phyloP scores from a whole-genome alignment of 2,113 vertebrate genomes.

The Hydropotes inermis region DNA sequence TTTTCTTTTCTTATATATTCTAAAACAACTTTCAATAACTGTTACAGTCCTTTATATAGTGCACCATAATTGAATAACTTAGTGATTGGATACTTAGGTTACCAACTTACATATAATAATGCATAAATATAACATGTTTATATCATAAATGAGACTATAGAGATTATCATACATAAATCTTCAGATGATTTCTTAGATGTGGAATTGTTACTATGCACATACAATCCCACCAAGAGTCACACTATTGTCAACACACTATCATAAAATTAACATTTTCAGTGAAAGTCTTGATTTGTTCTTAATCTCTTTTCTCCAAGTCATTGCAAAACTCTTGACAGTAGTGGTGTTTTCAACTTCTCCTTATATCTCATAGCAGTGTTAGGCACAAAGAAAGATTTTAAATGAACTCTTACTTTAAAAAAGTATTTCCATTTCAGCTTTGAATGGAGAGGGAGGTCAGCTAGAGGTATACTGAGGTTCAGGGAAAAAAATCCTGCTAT shows the following conservation, averaged over 20 bases:
- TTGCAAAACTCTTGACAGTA: neutral
- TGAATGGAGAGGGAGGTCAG: neutral
- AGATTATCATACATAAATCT: neutral
- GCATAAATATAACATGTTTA: neutral
- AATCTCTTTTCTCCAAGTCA: neutral
- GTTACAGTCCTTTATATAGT: neutral
- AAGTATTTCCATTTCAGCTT: neutral
- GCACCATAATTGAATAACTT: neutral
- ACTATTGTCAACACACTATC: neutral
- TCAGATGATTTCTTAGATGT: conserved; percentile 18
- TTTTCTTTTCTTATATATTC: neutral
- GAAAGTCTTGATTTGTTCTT: conserved; percentile 38
- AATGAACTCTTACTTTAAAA: conserved; percentile 40
- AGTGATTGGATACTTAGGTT: neutral
- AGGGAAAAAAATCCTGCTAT: neutral
- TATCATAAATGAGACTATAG: neutral
- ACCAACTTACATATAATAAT: conserved; percentile 21
- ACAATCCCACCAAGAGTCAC: neutral
- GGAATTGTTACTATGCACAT: neutral
- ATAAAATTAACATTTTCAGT: conserved; percentile 37
- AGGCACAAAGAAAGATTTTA: conserved; percentile 33
- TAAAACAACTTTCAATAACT: conserved; percentile 33
- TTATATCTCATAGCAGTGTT: neutral
- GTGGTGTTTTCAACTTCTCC: neutral
- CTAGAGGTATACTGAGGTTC: neutral